phyloP scores from a whole-genome alignment of 2,888 invertebrate species.

The Hypselothyrea guttata region DNA sequence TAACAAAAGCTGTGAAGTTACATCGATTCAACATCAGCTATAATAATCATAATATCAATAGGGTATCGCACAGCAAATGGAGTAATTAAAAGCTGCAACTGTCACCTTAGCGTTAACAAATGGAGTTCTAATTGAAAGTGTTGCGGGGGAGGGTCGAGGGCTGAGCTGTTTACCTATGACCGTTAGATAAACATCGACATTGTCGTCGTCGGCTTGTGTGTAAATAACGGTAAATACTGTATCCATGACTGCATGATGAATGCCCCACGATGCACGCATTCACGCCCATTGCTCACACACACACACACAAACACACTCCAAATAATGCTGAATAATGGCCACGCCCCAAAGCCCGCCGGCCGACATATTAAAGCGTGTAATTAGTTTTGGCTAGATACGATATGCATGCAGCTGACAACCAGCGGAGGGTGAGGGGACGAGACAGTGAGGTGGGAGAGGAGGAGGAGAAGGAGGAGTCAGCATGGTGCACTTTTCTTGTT shows the following conservation, averaged over 20 bases:
- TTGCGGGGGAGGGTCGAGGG: constrained; percentile 3
- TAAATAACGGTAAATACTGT: constrained; percentile 57
- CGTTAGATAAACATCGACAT: constrained; percentile 58
- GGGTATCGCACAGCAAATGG: constrained; percentile 45
- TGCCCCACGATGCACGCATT: constrained; percentile 49
- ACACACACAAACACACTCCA: constrained; percentile 6
- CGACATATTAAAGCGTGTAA: constrained; percentile 70
- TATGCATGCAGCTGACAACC: constrained; percentile 23
- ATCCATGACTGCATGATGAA: constrained; percentile 58
- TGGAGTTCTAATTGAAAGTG: constrained; percentile 60
- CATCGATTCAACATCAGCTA: constrained; percentile 36
- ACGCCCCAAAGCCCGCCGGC: constrained; percentile 48
- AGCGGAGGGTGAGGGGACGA: not conserved
- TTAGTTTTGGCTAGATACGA: constrained; percentile 62
- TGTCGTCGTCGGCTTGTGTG: constrained; percentile 30
- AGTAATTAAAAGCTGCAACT: constrained; percentile 56
- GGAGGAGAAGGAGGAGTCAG: constrained; percentile 5
- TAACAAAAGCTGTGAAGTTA: constrained; percentile 39
- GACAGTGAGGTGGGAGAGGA: not conserved
- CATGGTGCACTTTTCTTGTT: constrained; percentile 36
- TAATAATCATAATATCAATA: not conserved
- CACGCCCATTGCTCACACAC: constrained; percentile 27
- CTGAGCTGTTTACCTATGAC: constrained; percentile 45
- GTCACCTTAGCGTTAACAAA: constrained; percentile 35
- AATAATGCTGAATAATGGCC: constrained; percentile 69